phyloP scores from a whole-genome alignment of 2,113 vertebrate genomes.

The Polypterus senegalus region DNA sequence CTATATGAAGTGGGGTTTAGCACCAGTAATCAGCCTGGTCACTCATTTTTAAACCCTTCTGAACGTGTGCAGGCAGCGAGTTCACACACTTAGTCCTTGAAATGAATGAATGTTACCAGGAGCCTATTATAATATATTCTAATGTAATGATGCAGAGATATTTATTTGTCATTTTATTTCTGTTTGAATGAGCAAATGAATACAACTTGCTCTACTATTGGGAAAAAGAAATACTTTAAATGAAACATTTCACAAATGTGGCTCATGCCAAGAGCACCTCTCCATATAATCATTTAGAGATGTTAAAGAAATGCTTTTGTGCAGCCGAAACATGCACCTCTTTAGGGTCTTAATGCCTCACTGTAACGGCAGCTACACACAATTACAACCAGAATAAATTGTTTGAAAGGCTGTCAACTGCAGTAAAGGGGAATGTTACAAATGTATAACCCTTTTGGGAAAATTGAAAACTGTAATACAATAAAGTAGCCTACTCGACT shows the following conservation, averaged over 20 bases:
- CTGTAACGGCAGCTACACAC: conserved; percentile 12
- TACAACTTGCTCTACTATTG: too few relatives aligned
- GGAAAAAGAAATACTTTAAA: neutral
- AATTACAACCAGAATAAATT: conserved; percentile 71
- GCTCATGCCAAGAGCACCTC: too few relatives aligned
- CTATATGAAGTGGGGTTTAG: too few relatives aligned
- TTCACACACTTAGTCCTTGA: too few relatives aligned
- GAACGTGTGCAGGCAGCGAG: too few relatives aligned
- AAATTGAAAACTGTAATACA: conserved; percentile 79
- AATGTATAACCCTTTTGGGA: conserved; percentile 66
- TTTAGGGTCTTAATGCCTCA: neutral
- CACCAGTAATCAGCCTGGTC: too few relatives aligned
- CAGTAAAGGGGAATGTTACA: conserved; percentile 75
- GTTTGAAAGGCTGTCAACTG: conserved; percentile 62
- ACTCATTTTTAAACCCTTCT: too few relatives aligned
- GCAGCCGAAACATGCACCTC: conserved; percentile 31
- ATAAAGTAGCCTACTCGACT: conserved; percentile 65
- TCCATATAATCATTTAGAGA: conserved; percentile 48
- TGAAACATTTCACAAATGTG: conserved; percentile 4
- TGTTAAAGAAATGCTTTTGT: conserved; percentile 62
- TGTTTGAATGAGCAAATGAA: too few relatives aligned
- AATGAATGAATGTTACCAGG: too few relatives aligned
- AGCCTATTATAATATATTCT: too few relatives aligned
- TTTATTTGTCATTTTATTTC: too few relatives aligned
- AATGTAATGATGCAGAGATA: too few relatives aligned